Base-by-base conservation (phyloP, 2,888 invertebrate genomes). In the Alviniconcha strummeri region DNA sequence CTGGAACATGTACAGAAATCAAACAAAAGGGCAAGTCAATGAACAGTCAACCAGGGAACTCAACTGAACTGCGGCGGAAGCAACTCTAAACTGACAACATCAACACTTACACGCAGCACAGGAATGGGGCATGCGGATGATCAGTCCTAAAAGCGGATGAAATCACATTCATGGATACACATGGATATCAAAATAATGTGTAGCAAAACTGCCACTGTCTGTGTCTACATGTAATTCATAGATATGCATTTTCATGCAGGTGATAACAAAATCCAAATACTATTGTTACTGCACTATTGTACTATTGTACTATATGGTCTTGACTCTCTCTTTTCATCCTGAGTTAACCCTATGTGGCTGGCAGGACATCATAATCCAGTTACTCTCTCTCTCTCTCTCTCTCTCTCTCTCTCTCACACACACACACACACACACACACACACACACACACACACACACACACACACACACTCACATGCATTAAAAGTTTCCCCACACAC, bases 91-190 rank as follows among this genome's bases (percentile, higher is more conserved):
- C 36, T 36, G 36, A 36, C 36, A 36, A 36, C 36, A 36, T 36
- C 3, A 3, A 80, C 57, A 72, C 71, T 69, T 81, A 78, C 78
- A 78, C 13, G 36, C 52, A 15, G 78, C 11, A 78, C 78, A 78
- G 36, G 60, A 60, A 19, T 78, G 78, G 60, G 17, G 67, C 72
- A 76, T 80, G 64, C 74, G 52, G 84, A 67, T 55, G 76, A 67
- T 75, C 75, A 81, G 36, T 78, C 78, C 78, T 78, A 78, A 78
- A 78, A 60, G 78, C 78, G 78, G 78, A 69, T n/a, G 69, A 69
- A 78, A 78, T 36, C 64, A 78, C 78, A 77, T 57, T n/a, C 15
- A 52, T 11, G 64, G 36, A 17, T 52, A 64, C 19, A 80, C 11
- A 82, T 60, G 60, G 9, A 60, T 60, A 60, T 60, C 8, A 60